Conservation (phyloP, 2,888 invertebrate genomes). For the Stictocephala bisonia region DNA sequence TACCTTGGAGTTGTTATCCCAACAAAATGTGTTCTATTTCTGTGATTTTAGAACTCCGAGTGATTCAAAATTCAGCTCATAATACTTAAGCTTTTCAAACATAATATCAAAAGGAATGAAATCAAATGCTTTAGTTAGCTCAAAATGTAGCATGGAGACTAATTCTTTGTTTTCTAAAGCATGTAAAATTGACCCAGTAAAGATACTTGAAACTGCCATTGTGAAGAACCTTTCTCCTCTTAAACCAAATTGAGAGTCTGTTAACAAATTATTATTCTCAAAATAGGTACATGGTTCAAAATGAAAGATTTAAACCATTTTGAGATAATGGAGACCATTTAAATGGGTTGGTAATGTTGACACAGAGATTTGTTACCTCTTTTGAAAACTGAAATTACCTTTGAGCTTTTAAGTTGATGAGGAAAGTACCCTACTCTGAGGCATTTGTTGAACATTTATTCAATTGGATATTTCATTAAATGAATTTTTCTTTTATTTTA, state of each 20-base stretch:
- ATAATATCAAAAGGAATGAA: not conserved
- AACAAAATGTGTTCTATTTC: not conserved
- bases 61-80: too few relatives aligned
- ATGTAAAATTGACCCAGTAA: too few relatives aligned
- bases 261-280: not conserved
- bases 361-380: too few relatives aligned
- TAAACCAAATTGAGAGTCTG: not conserved
- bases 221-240: not conserved
- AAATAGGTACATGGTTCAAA: not conserved
- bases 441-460: not conserved
- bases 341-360: not conserved
- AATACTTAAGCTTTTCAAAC: not conserved
- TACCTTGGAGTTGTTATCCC: not conserved
- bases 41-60: too few relatives aligned
- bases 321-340: slow-evolving; percentile 1
- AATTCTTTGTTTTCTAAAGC: not conserved
- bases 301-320: not conserved
- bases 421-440: not conserved
- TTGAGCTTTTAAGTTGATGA: not conserved
- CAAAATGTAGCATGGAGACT: not conserved
- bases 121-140: slow-evolving; percentile 7
- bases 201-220: too few relatives aligned
- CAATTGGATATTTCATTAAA: too few relatives aligned
- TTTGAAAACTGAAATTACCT: too few relatives aligned
- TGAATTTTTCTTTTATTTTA: not conserved